Percentiles rank a stretch among this genome's conserved stretches.
Evolutionary conservation across 2,888 invertebrate species (phyloP).

Genomic region (Odontomyia ornata): DNA sequence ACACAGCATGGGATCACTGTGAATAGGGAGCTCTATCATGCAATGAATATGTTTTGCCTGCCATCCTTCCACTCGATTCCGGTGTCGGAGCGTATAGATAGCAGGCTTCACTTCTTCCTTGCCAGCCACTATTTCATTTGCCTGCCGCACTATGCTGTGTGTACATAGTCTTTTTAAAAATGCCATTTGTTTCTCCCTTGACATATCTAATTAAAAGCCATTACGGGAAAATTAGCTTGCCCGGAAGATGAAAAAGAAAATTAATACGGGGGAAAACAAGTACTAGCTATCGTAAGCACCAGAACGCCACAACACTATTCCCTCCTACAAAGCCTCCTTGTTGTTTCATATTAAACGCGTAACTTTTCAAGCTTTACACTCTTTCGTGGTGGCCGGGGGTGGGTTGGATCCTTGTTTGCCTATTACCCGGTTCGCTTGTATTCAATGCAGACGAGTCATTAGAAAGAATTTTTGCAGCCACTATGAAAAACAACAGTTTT

Average conservation of each 20-base stretch:
- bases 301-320: not conserved
- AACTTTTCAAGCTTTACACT: not conserved
- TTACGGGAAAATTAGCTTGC: constrained; percentile 48
- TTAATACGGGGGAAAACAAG: constrained; percentile 36
- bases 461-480: constrained; percentile 31
- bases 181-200: constrained; percentile 45
- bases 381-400: not conserved
- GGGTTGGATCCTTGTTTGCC: not conserved
- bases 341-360: constrained; percentile 16
- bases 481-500: constrained; percentile 22
- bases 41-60: constrained; percentile 13
- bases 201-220: constrained; percentile 48
- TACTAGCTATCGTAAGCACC: not conserved
- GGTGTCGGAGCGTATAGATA: constrained; percentile 4
- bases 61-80: constrained; percentile 3
- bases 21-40: not conserved
- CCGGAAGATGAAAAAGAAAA: constrained; percentile 45
- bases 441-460: constrained; percentile 35
- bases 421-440: constrained; percentile 15
- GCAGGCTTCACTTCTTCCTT: not conserved
- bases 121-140: not conserved
- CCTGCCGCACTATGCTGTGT: not conserved
- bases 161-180: constrained; percentile 16
- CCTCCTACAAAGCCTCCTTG: not conserved
- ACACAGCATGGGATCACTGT: not conserved